Evolutionary conservation across 2,113 vertebrate genomes (phyloP).

Genomic region (Crocuta crocuta): DNA sequence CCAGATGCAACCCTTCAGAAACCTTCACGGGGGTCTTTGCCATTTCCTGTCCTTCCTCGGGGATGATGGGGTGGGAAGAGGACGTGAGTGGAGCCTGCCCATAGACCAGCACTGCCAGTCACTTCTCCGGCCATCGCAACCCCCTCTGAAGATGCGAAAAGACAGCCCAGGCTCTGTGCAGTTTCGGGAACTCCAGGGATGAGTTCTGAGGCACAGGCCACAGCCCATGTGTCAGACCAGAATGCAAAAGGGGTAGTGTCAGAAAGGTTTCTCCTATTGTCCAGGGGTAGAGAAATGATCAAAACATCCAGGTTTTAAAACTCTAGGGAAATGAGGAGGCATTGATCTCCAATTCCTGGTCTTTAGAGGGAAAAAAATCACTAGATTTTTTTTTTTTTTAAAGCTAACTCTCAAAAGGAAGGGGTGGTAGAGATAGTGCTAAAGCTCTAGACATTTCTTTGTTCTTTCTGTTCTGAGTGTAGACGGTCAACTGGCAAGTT

Average conservation of each 20-base stretch:
- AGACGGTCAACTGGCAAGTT: neutral
- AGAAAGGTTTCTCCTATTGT: neutral
- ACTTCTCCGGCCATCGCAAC: accelerated
- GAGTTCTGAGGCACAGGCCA: neutral
- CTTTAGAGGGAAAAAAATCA: neutral
- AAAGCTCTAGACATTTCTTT: neutral
- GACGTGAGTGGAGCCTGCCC: accelerated
- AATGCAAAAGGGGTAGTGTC: accelerated
- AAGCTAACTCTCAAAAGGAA: neutral
- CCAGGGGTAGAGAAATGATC: neutral
- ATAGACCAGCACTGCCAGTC: accelerated
- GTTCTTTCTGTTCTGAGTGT: conserved; percentile 6
- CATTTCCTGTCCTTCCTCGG: neutral
- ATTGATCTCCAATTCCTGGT: neutral
- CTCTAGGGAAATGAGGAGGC: neutral
- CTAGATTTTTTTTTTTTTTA: neutral
- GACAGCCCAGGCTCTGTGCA: neutral
- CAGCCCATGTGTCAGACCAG: too few species aligned
- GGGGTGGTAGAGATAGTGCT: accelerated
- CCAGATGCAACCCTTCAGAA: neutral
- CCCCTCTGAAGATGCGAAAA: neutral
- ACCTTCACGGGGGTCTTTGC: neutral
- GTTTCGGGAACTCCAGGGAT: neutral
- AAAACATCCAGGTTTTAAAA: neutral
- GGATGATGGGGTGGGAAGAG: neutral